Base-by-base conservation (phyloP, 2,888 invertebrate genomes). In the Hyposoter dolosus region DNA sequence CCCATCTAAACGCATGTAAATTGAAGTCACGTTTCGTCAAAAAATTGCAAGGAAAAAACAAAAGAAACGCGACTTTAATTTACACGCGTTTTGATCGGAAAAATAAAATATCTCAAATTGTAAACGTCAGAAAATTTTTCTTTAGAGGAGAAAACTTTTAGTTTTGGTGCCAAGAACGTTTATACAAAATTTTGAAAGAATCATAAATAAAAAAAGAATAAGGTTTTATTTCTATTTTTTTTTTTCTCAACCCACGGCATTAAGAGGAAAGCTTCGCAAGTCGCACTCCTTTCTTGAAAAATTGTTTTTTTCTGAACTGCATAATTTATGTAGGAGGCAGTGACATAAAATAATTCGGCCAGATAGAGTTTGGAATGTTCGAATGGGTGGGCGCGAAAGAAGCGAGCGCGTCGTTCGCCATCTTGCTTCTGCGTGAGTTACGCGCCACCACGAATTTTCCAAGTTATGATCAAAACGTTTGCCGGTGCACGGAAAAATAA, bases 401-500 rank as follows among this genome's bases (percentile, higher is more conserved):
- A 3, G 4, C 19, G 28, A 28, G 23, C 56, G 35, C 72, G 82
- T 43, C 32, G 32, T 45, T 23, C 72, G 82, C 82, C 85, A 85
- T 85, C 28, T 85, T 85, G 12, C 71, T 78, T 12, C 5, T 7
- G n/a, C 53, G 12, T 15, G 69, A 43, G 63, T 19, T 19, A 23
- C 60, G 71, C 76, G 65, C 65, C 71, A 53, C 56, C 71, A 66
- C 63, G 28, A 75, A 82, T 66, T 85, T 53, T 28, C 53, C 75
- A 75, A 77, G 68, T 47, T 66, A 84, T 84, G 86, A 85, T 72
- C 45, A 28, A 40, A 65, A 63, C 47, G 77, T 84, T 87, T 76
- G 83, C 88, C 88, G 89, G 89, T 88, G 45, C 75, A 72, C 74
- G 66, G 45, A 40, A 65, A 80, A 43, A 68, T 53, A 74, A 74